Percentiles rank a stretch among this genome's conserved stretches.
Evolutionary conservation across 2,888 invertebrate species (phyloP).

Genomic region (Amphipoea lucens): DNA sequence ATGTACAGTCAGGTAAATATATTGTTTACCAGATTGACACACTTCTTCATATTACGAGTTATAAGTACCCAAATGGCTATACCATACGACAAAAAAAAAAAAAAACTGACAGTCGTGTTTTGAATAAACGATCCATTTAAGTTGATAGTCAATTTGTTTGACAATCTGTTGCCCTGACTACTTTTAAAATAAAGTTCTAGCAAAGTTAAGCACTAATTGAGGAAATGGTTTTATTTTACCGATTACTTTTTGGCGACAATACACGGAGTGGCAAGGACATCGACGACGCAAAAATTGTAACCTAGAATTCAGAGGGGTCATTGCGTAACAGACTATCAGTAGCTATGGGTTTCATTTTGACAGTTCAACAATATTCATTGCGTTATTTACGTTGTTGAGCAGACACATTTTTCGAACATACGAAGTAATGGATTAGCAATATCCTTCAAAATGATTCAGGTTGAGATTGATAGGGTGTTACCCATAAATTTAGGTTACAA

Average conservation of each 20-base stretch:
- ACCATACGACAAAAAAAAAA: not conserved
- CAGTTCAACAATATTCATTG: too few relatives aligned
- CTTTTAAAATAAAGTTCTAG: not conserved
- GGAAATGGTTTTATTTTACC: not conserved
- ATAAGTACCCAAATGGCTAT: not conserved
- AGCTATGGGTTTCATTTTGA: too few relatives aligned
- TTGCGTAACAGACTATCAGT: too few relatives aligned
- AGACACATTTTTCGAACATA: too few relatives aligned
- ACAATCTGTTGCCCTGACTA: not conserved
- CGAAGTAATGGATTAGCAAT: too few relatives aligned
- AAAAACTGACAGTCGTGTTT: not conserved
- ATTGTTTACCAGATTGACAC: not conserved
- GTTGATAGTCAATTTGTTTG: not conserved
- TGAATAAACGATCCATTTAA: not conserved
- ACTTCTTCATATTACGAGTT: not conserved
- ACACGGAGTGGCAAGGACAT: too few relatives aligned
- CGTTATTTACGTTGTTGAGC: too few relatives aligned
- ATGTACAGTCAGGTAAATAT: not conserved
- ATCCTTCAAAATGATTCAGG: too few relatives aligned
- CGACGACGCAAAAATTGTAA: too few relatives aligned
- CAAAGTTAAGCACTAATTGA: not conserved
- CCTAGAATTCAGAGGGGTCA: too few relatives aligned
- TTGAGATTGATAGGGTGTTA: too few relatives aligned
- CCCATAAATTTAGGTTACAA: too few relatives aligned
- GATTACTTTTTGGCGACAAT: not conserved